Base-by-base conservation (phyloP, 2,888 invertebrate species). In the Nemapogon koenigi region DNA sequence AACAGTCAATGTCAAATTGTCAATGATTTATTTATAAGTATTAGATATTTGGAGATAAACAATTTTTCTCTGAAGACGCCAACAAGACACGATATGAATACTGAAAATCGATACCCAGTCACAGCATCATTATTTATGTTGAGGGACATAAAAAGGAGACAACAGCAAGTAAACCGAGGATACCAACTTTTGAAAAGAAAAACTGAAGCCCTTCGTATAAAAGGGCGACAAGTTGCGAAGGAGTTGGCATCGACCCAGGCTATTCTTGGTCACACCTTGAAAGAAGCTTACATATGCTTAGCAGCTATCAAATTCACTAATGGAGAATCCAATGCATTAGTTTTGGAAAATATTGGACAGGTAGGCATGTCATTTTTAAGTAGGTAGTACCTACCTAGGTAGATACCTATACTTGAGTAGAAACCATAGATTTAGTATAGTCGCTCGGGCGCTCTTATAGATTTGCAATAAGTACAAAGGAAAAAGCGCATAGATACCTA, bases 221-320 rank as follows among this genome's bases (percentile, higher is more conserved):
- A 53, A 13, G 72, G 73, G 0, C 53, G 73, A 6, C 73, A 71
- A 46, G 64, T 64, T 0, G 61, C 75, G 0, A 43, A 48, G 0
- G 76, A 76, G 19, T 46, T 78, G 28, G 50, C 66, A 0, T 46
- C 61, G 0, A 67, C 71, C 0, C 75, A 76, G 37, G 67, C 60
- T 0, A 49, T 70, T 3, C 44, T 76, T 16, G 67, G 71, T 0
- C 70, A 73, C 30, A 64, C 63, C 0, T 44, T 78, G 22, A 58
- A 54, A 38, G 76, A 78, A 45, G 78, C 78, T 0, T 79, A 72
- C 39, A 76, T 79, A 33, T 64, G 70, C 1, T 46, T 79, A 3
- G 79, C 79, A 1, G 75, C 72, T 13, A 61, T 78, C 2, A 79
- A 76, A 43, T 79, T 78, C 36, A 66, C 70, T 3, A 78, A 76